A percentile compares a stretch with the other conserved stretches of the same genome.
These are phyloP conservation scores for Hirudo medicinalis DNA, from an alignment of 1,140 invertebrate species.

Conservation along the genomic window DNA sequence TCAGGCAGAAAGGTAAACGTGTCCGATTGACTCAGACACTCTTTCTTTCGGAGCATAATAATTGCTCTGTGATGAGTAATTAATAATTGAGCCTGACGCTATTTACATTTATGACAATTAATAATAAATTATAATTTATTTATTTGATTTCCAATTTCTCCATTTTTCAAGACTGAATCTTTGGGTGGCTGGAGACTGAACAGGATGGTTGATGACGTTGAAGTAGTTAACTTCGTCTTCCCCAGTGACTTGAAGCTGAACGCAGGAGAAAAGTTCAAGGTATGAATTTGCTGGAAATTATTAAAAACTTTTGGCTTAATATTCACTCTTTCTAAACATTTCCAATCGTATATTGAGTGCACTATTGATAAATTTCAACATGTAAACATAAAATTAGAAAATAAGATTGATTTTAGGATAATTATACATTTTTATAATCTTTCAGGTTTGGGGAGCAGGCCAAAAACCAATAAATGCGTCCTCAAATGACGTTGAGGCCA, in stretches of 20 bases:
- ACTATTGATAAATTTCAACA: too few relatives aligned
- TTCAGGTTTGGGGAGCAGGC: neutral
- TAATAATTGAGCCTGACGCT: too few relatives aligned
- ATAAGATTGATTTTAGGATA: too few relatives aligned
- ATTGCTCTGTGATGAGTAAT: neutral
- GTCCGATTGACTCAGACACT: neutral
- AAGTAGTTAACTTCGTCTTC: neutral
- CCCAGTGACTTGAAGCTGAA: neutral
- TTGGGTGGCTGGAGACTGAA: conserved; percentile 1
- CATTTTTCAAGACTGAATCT: too few relatives aligned
- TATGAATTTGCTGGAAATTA: neutral
- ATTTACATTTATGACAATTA: too few relatives aligned
- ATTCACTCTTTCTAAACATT: too few relatives aligned
- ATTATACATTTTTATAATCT: too few relatives aligned
- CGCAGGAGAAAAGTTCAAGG: neutral
- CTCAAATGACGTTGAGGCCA: neutral
- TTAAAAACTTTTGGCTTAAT: neutral
- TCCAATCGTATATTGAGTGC: too few relatives aligned
- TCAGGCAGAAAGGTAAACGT: conserved; percentile 23
- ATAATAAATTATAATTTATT: too few relatives aligned
- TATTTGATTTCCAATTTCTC: too few relatives aligned
- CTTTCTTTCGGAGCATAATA: neutral
- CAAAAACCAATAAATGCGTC: neutral
- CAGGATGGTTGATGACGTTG: neutral
- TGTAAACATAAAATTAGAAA: too few relatives aligned